Base-by-base conservation (phyloP, 2,888 invertebrate genomes). In the Drosophila affinis region DNA sequence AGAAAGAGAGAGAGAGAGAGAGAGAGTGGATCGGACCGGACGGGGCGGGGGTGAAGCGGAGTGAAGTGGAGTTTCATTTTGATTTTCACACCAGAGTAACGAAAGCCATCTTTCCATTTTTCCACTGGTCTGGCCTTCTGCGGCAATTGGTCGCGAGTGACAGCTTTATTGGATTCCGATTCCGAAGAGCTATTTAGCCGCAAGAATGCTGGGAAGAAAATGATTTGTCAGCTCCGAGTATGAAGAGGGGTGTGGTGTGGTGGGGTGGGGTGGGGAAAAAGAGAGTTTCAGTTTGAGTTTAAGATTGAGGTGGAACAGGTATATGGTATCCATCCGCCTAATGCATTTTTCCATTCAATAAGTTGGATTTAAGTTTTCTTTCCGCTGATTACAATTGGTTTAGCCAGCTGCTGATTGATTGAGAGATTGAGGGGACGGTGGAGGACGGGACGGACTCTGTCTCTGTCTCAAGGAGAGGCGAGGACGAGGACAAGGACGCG, bases 51-150 rank as follows among this genome's bases (percentile, higher is more conserved):
- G 51, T 6, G 53, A 63, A 17, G 48, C 49, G 49, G 53, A 54
- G 55, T 49, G 67, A 76, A 81, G 82, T 57, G 74, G 82, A 79
- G 77, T 79, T 81, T 79, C 72, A 75, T 82, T 84, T 81, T 75
- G 74, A 74, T 78, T 82, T 82, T 87, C 87, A 87, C 82, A 82
- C 85, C 85, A 84, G 78, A 84, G 78, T 79, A 87, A 81, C 73
- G 64, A 65, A 67, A 39, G 7, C 39, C 39, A 3, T 62, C 9
- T 48, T 48, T 27, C 55, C 59, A 21, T 44, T 62, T 51, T 46
- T 29, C 2, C 29, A 29, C 29, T 29, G 45, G 49, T 60, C 29
- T 29, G 51, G 81, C 75, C 73, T 72, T 80, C 75, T 34, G 52
- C 47, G 62, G 75, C 70, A 79, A 65, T 75, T 79, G 87, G 84